Evolutionary conservation across 2,113 vertebrate genomes (phyloP).

Genomic region (Anolis sagrei): DNA sequence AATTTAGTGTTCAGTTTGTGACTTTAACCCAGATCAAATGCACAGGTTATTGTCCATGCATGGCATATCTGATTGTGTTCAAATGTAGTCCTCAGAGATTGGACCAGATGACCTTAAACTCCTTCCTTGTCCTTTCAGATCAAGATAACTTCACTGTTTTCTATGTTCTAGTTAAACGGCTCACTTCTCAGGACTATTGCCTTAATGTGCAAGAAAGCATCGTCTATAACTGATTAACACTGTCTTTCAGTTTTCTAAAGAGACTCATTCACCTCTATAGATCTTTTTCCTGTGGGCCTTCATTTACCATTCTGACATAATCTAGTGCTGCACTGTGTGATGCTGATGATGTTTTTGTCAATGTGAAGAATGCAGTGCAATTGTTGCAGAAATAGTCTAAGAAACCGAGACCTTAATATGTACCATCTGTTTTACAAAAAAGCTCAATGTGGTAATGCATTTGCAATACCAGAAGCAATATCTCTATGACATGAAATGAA

Average conservation of each 20-base stretch:
- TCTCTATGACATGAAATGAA: constrained; percentile 95
- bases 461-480: constrained; percentile 88
- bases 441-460: constrained; percentile 85
- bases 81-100: background rate
- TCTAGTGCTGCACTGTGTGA: constrained; percentile 83
- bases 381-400: constrained; percentile 84
- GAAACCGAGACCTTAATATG: constrained; percentile 87
- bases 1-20: background rate
- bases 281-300: constrained; percentile 80
- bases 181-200: background rate
- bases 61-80: background rate
- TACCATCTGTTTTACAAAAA: constrained; percentile 91
- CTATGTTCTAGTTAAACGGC: constrained; percentile 24
- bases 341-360: constrained; percentile 96
- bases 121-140: background rate
- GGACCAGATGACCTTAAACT: background rate
- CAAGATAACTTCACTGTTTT: constrained; percentile 15
- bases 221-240: constrained; percentile 60
- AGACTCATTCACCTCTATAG: constrained; percentile 84
- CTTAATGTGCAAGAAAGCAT: constrained; percentile 59
- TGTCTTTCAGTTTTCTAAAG: constrained; percentile 73
- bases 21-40: background rate
- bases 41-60: background rate
- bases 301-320: constrained; percentile 85
- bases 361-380: constrained; percentile 82